Base-by-base conservation (phyloP, 1,140 invertebrate species). In the Drosophila seguyi region DNA sequence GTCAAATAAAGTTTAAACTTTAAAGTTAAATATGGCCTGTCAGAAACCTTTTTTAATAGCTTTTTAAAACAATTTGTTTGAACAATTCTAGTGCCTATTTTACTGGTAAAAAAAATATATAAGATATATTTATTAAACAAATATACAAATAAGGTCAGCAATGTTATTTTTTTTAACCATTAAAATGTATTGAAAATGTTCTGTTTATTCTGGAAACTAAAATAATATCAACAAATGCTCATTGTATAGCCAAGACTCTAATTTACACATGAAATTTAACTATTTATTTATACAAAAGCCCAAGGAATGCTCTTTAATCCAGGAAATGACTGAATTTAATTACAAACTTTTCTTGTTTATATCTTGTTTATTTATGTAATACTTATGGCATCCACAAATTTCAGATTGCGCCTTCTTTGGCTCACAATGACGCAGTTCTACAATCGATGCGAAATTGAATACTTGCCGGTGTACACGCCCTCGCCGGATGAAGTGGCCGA, bases 391-490 rank as follows among this genome's bases (percentile, higher is more conserved):
- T 53, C 14, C 34, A 53, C 14, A 22, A 53, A 60, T 25, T 60
- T 42, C 39, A 90, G 83, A 3, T 48, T 91, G 41, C 84, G 87
- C n/a, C 57, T 98, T 31, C 93, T 99, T 8, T 99, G 98, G 97
- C 93, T 98, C 63, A 98, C 98, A 1, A 93, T 99, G 74, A 97
- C 97, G 7, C 97, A 98, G 93, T 96, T 98, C 71, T 96, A 97
- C 84, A 99, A 96, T 75, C 95, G 95, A 53, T 97, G 97, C 87
- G 98, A 99, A 94, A 97, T 99, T 55, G 98, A 99, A 94, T 99
- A 97, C 93, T 94, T 99, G 14, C 98, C 98, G 1, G 97, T 99
- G 1, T 99, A 99, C 93, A 94, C 94, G 16, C 98, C 98, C 3
- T 97, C 94, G 79, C 96, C 97, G 75, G 96, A 96, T 63, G 98